Conservation (phyloP, 2,888 invertebrate species). For the Pegoplata infirma region DNA sequence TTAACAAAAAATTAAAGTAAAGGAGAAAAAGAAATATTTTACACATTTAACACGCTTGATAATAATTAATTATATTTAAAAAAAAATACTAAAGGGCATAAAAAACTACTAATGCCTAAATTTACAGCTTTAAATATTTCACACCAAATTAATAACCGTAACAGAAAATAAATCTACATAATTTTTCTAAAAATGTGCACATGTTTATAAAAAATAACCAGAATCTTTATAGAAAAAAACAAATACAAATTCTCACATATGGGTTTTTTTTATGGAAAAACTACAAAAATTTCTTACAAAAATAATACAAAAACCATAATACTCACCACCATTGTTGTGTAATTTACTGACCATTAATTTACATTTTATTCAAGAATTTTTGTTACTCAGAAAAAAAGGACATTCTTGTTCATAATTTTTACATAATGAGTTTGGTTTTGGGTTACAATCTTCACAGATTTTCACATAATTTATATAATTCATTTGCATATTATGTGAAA, state of each 20-base stretch:
- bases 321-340: slow-evolving; percentile 48
- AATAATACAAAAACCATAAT: slow-evolving; percentile 15
- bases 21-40: slow-evolving; percentile 35
- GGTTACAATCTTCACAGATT: slow-evolving; percentile 55
- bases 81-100: slow-evolving; percentile 35
- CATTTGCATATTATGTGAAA: slow-evolving; percentile 43
- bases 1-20: slow-evolving; percentile 49
- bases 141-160: slow-evolving; percentile 71
- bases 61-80: slow-evolving; percentile 56
- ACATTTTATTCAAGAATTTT: slow-evolving; percentile 46
- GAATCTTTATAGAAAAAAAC: slow-evolving; percentile 8
- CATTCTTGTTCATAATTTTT: slow-evolving; percentile 44
- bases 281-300: neutral
- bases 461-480: slow-evolving; percentile 40
- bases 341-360: slow-evolving; percentile 60
- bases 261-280: slow-evolving; percentile 20
- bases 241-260: slow-evolving; percentile 37
- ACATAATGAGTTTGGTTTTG: slow-evolving; percentile 53
- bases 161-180: slow-evolving; percentile 50
- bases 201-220: no score
- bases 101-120: slow-evolving; percentile 40
- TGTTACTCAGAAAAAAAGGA: slow-evolving; percentile 43
- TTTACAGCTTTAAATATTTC: slow-evolving; percentile 69
- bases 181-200: neutral
- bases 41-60: slow-evolving; percentile 60